Base-by-base conservation (phyloP, 35 echinoderm and acorn worm species). In the Amphiura filiformis region DNA sequence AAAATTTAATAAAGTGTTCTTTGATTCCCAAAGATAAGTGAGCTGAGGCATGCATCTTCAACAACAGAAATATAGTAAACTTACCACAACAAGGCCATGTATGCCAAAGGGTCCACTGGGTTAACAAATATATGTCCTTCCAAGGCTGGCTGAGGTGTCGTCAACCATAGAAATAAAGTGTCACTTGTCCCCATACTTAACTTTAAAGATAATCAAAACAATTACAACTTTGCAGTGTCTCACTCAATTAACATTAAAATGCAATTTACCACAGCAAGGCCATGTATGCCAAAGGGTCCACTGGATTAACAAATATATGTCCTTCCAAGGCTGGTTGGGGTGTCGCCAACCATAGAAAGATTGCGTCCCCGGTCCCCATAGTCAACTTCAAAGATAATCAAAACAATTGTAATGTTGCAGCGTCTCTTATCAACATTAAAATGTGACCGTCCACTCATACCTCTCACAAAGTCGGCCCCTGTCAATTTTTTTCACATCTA, bases 111-210 rank as follows among this genome's bases (percentile, higher is more conserved):
- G 84, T 94, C 92, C 0, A 99, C 96, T 78, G 96, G 96, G 39
- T 94, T 94, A 65, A 82, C 86, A 88, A 99, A 99, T 35, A 99
- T 95, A 75, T 99, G 96, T 13, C 96, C 96, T 31, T 99, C 96
- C 30, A 99, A 78, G 41, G 96, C 96, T 84, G 96, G 96, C 65
- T 83, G 56, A 57, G 96, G 96, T 0, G 86, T 90, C 36, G 88
- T 87, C 42, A 99, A 44, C 93, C 93, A 99, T 28, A 99, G 85
- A 38, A 94, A 99, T 17, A 99, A 84, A 37, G 96, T 99, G 41
- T 98, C 96, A 84, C 96, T 94, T 34, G 96, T 99, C 0, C 96
- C 96, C 17, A 98, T 79, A 76, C 96, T 98, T 32, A 95, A 84
- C 93, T 95, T 78, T 4, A 18, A 38, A 88, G 31, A 42, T 4